Evolutionary conservation across 1,140 invertebrate species (phyloP).

Genomic region (Cydia strobilella): DNA sequence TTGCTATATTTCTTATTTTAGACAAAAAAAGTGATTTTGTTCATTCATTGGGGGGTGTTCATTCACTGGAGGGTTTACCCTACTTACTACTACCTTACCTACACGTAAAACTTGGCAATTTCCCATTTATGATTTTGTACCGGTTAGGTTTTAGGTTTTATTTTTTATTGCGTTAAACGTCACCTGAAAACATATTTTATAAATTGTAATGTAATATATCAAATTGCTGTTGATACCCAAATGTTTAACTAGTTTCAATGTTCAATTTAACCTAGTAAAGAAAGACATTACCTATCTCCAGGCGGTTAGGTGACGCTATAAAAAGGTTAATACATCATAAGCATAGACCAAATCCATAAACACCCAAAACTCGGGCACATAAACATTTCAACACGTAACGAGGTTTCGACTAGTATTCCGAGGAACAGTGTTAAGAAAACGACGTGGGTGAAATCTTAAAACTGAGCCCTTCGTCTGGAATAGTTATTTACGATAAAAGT

Average conservation of each 20-base stretch:
- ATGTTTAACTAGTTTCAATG: neutral
- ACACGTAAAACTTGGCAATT: too few relatives aligned
- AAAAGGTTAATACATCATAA: constrained; percentile 6
- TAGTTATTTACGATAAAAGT: too few relatives aligned
- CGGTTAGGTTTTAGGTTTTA: too few relatives aligned
- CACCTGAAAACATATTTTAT: too few relatives aligned
- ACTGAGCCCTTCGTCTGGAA: neutral
- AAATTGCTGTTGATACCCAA: neutral
- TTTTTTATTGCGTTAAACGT: too few relatives aligned
- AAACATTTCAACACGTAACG: constrained; percentile 19
- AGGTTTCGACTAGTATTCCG: constrained; percentile 2
- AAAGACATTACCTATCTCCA: neutral
- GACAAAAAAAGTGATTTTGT: too few relatives aligned
- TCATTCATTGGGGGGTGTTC: too few relatives aligned
- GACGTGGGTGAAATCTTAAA: constrained; percentile 17
- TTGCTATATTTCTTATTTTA: too few relatives aligned
- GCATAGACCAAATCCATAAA: constrained; percentile 9
- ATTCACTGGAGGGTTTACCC: too few relatives aligned
- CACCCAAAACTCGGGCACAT: neutral
- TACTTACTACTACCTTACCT: too few relatives aligned
- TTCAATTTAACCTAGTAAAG: neutral
- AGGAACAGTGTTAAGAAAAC: neutral
- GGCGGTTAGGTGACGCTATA: neutral
- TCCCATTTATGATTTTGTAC: too few relatives aligned
- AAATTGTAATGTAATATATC: too few relatives aligned